phyloP scores from a whole-genome alignment of 2,113 vertebrate species.

The Mola mola region DNA sequence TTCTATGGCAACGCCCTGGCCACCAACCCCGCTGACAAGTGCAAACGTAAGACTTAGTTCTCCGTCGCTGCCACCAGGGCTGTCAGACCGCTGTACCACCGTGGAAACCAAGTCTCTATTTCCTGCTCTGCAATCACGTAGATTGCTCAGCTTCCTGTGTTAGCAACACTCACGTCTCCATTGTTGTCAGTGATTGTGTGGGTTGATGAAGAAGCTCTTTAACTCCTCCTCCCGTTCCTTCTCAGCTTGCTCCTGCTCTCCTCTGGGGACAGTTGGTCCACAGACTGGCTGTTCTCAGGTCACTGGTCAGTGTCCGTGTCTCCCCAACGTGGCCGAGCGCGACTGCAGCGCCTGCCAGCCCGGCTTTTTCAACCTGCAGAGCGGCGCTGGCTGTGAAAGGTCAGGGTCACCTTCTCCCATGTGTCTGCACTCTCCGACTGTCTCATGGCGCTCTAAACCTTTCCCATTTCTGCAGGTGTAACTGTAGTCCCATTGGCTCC shows the following conservation, averaged over 20 bases:
- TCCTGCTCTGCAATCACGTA: no score
- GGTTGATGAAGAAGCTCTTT: no score
- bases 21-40: constrained; percentile 84
- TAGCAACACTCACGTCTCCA: no score
- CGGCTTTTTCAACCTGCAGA: constrained; percentile 93
- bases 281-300: constrained; percentile 87
- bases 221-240: no score
- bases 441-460: neutral
- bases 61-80: no score
- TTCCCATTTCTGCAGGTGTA: constrained; percentile 79
- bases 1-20: constrained; percentile 89
- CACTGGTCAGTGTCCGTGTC: constrained; percentile 92
- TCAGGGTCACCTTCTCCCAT: constrained; percentile 48
- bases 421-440: no score
- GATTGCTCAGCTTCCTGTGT: no score
- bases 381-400: constrained; percentile 90
- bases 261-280: constrained; percentile 81
- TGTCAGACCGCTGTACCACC: no score
- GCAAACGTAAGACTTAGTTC: constrained; percentile 81
- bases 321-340: constrained; percentile 85
- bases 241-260: constrained; percentile 90
- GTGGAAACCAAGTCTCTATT: no score
- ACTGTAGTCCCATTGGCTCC: constrained; percentile 91
- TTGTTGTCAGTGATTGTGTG: no score
- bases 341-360: constrained; percentile 91